These are phyloP conservation scores for Kryphioiulus occultus DNA, from an alignment of 2,888 invertebrate genomes.

Conservation along the genomic window DNA sequence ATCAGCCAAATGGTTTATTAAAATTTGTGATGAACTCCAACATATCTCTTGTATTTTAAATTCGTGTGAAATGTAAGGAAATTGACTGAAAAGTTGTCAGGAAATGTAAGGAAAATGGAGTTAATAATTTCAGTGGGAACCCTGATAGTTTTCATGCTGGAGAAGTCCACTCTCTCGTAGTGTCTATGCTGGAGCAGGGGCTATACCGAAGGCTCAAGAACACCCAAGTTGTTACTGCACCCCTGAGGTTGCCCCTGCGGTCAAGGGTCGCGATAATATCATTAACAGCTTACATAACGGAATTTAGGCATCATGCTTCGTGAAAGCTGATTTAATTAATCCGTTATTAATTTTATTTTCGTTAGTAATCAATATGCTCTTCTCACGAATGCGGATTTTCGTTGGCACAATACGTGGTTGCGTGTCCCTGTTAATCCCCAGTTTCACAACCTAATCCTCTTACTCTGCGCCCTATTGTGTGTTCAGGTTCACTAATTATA, in stretches of 20 bases:
- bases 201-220: too few relatives aligned
- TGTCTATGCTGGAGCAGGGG: too few relatives aligned
- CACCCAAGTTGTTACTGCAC: too few relatives aligned
- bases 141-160: too few relatives aligned
- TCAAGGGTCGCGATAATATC: not conserved
- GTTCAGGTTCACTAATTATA: constrained; percentile 2
- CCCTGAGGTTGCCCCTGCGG: not conserved
- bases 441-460: constrained; percentile 12
- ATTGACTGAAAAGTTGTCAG: too few relatives aligned
- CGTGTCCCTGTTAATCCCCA: not conserved
- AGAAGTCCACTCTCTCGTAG: too few relatives aligned
- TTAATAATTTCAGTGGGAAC: too few relatives aligned
- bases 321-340: not conserved
- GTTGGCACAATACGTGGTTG: not conserved
- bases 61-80: too few relatives aligned
- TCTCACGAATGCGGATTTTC: not conserved
- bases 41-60: too few relatives aligned
- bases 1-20: too few relatives aligned
- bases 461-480: not conserved
- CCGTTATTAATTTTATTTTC: constrained; percentile 5
- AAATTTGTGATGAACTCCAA: too few relatives aligned
- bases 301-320: not conserved
- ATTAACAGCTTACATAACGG: not conserved
- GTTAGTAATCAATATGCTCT: not conserved
- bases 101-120: too few relatives aligned